Conservation (phyloP, 1,140 invertebrate genomes). For the Drosophila parabipectinata region DNA sequence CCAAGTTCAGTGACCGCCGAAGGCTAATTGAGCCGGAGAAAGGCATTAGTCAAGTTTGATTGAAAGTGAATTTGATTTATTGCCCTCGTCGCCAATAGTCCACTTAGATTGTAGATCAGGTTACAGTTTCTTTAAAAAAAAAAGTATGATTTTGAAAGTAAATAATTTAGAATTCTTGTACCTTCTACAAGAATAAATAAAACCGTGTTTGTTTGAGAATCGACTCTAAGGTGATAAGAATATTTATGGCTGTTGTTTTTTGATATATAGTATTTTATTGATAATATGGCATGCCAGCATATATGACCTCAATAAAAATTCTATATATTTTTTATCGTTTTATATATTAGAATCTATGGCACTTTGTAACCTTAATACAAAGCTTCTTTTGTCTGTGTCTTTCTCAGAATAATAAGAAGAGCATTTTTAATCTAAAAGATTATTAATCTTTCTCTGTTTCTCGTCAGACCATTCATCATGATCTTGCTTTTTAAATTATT, state of each 20-base stretch:
- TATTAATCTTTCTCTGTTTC: neutral
- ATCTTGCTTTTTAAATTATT: slow-evolving; percentile 29
- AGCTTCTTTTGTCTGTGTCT: neutral
- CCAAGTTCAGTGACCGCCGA: slow-evolving; percentile 59
- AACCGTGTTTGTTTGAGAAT: too few relatives aligned
- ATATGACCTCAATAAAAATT: too few relatives aligned
- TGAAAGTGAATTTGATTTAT: slow-evolving; percentile 75
- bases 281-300: too few relatives aligned
- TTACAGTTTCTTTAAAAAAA: neutral
- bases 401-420: neutral
- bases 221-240: neutral
- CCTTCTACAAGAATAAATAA: too few relatives aligned
- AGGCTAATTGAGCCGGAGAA: slow-evolving; percentile 72
- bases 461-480: neutral
- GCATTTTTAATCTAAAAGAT: neutral
- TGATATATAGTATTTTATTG: neutral
- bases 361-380: too few relatives aligned
- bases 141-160: slow-evolving; percentile 1
- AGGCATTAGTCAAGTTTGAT: slow-evolving; percentile 74
- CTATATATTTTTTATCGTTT: neutral
- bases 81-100: slow-evolving; percentile 22
- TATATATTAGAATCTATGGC: too few relatives aligned
- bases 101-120: neutral
- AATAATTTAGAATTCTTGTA: neutral
- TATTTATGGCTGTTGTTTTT: too few relatives aligned